Evolutionary conservation across 2,797 vertebrate species (phyloP), one percentile per base, ranked within the genome.

Genomic region (Acomys russatus): DNA sequence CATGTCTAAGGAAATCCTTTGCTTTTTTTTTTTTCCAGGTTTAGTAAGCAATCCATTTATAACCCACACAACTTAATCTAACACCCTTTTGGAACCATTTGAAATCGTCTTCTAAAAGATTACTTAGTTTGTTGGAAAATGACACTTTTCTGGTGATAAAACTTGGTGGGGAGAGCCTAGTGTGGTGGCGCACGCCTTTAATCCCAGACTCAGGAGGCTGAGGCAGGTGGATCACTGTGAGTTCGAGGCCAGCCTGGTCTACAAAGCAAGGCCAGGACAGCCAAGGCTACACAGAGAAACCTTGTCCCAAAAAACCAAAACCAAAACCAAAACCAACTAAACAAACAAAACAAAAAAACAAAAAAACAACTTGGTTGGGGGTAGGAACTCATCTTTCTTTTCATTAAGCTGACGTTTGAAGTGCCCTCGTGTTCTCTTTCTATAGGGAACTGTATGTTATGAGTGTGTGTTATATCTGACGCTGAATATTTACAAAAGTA

Each of bases 11-110:
- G 82, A 89, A 92, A 77, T 87, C 61, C 4, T 88, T 95, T 85
- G 38, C 49, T 51, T 94, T 92, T 22, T 93, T 61, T 61, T 56
- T 96, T 20, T 92, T 70, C 94, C 64, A 93, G 20, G 63, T 82
- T 96, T 86, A 95, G 79, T 94, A 94, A 95, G 68, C 94, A 96
- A 95, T 83, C 18, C n/a, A 73, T 87, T 94, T 88, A 20, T 92
- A 64, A 49, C 64, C 84, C 38, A 64, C n/a, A 68, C 78, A 91
- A 82, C 73, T 96, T 89, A 95, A 92, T 94, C 49, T 94, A 90
- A 80, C 94, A 54, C 15, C 63, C 71, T 91, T 44, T 84, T 91
- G 64, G 61, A 85, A 35, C 14, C 71, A 18, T 94, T 95, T 86
- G 73, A 63, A n/a, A 70, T 90, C 33, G 28, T 76, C 92, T 93